These are phyloP conservation scores for Chinchilla lanigera DNA, from an alignment of 2,113 vertebrate species.

Conservation along the genomic window DNA sequence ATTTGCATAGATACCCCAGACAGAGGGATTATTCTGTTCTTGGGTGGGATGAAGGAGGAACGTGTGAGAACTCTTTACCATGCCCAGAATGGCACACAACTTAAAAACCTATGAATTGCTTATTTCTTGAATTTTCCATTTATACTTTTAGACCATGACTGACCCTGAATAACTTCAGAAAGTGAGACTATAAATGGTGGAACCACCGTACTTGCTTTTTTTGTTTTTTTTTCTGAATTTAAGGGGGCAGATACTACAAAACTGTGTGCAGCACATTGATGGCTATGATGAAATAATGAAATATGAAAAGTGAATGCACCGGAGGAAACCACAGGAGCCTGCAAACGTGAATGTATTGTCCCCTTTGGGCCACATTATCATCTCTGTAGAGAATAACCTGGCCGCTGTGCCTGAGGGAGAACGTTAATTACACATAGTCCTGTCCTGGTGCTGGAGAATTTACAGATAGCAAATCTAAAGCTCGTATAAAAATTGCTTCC, in stretches of 20 bases:
- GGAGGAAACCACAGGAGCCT: conserved; percentile 33
- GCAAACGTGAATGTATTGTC: background rate
- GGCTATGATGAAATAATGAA: background rate
- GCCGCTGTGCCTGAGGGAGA: background rate
- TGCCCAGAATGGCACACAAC: background rate
- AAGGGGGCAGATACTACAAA: background rate
- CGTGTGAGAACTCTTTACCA: background rate
- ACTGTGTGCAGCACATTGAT: conserved; percentile 3
- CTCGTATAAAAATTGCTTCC: background rate
- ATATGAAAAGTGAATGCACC: background rate
- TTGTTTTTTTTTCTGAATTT: background rate
- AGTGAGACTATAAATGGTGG: background rate
- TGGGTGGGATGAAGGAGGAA: background rate
- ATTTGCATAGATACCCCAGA: no score
- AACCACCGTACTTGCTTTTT: no score
- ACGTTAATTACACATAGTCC: conserved; percentile 35
- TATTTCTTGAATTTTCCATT: background rate
- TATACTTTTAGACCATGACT: background rate
- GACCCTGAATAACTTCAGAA: background rate
- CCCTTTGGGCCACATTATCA: background rate
- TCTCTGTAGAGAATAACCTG: conserved; percentile 47
- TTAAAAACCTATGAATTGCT: background rate
- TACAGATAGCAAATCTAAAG: background rate
- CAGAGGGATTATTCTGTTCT: background rate
- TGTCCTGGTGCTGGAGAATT: background rate